Evolutionary conservation across 2,888 invertebrate species (phyloP), one percentile per base, ranked within the genome.

Genomic region (Agonopterix arenella): DNA sequence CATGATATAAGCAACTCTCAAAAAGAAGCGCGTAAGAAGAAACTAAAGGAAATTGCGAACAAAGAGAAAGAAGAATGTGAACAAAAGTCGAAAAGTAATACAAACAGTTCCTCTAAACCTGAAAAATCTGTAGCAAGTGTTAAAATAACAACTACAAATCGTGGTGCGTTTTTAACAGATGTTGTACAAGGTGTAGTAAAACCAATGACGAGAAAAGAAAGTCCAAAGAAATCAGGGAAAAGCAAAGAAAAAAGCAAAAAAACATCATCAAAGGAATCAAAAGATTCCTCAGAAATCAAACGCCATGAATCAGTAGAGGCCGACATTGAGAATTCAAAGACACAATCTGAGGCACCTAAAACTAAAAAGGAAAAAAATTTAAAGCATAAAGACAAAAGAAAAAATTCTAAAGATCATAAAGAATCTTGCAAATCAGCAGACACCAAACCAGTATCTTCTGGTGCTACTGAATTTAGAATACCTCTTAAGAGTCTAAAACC

Each of bases 111-210:
- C 52, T 45, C 60, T 4, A 72, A 42, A 41, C 45, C 16, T 38
- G 50, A 52, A 52, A 77, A 77, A 66, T 48, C 58, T 51, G 58
- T 68, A 44, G 59, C 63, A 45, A 75, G 71, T 67, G 82, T 89
- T 0, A 93, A 91, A 70, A 58, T 90, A 7, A 90, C 91, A 0
- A 59, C 73, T 16, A 80, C 81, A 36, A 91, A 91, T 58, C 84
- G 92, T 36, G 91, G 91, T 0, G 90, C 90, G 41, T 91, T 92
- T 62, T 74, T 93, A 45, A 80, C 79, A 13, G 80, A 84, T 61
- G 50, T 61, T 42, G 61, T 60, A 40, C 60, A 72, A 59, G 57
- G 58, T 47, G 57, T 66, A 52, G 67, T 71, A 1, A 74, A 76
- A 59, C 70, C 76, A 50, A 72, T 63, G 28, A 73, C 74, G 52